Conservation (phyloP, 1,140 invertebrate species). For the Drosophila willistoni region DNA sequence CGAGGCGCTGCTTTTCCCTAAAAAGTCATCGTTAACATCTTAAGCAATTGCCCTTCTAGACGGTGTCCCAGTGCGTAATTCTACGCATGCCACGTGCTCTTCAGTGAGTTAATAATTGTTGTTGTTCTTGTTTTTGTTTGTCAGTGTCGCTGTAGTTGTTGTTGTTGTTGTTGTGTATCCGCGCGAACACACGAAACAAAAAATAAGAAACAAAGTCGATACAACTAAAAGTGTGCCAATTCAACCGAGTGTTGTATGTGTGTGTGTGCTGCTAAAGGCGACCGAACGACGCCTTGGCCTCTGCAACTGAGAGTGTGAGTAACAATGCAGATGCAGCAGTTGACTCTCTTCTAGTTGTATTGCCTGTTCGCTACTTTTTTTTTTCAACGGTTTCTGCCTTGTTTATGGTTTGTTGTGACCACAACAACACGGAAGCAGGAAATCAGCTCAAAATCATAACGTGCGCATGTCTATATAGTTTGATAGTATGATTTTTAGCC, state of each 20-base stretch:
- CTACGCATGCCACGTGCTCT: slow-evolving; percentile 19
- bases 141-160: slow-evolving; percentile 23
- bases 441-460: neutral
- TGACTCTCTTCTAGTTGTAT: slow-evolving; percentile 39
- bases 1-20: slow-evolving; percentile 69
- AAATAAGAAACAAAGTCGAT: slow-evolving; percentile 54
- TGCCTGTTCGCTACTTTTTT: neutral
- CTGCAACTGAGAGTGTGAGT: slow-evolving; percentile 56
- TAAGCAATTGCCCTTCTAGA: slow-evolving; percentile 31
- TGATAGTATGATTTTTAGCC: neutral
- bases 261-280: slow-evolving; percentile 31
- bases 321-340: slow-evolving; percentile 26
- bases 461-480: slow-evolving; percentile 43
- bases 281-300: slow-evolving; percentile 33
- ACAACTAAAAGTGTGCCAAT: slow-evolving; percentile 69
- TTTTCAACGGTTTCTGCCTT: slow-evolving; percentile 25
- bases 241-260: slow-evolving; percentile 15
- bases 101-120: slow-evolving; percentile 17
- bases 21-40: slow-evolving; percentile 51
- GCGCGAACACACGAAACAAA: slow-evolving; percentile 17
- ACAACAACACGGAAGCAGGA: neutral
- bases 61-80: slow-evolving; percentile 41
- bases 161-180: slow-evolving; percentile 48
- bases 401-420: slow-evolving; percentile 37
- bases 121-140: slow-evolving; percentile 37